Base-by-base conservation (phyloP, 30 jellyfish, hydroid and myxozoan species). In the Cassiopea xamachana region DNA sequence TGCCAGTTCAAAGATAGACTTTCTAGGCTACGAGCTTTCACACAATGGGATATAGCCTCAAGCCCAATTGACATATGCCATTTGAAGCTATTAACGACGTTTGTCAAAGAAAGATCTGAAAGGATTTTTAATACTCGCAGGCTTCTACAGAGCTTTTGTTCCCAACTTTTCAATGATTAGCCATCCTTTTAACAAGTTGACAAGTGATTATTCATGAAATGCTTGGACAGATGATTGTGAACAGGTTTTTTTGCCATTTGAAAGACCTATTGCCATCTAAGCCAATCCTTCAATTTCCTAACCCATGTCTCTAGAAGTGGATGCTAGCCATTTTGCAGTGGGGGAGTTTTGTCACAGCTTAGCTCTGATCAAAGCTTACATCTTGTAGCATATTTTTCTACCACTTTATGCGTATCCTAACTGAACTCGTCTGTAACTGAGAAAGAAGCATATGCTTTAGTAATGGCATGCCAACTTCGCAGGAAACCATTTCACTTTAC, bases 21-120 rank as follows among this genome's bases (percentile, higher is more conserved):
- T 84, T 84, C 55, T 84, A 45, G 85, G 92, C 43, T 84, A 67
- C 1, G 92, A 84, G 78, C 92, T 84, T 84, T 84, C 92, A 17
- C 18, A 8, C 48, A 46, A 84, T 15, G 92, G 92, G 2, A 47
- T 71, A 45, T 1, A 84, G 68, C 92, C 92, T 9, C 86, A 84
- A 49, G 69, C 71, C 7, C 92, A 69, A 45, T 70, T 84, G 70
- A 70, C 88, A 47, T 46, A 84, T 7, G 86, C 86, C 55, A 84
- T 84, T 27, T 0, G 74, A 45, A 48, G 17, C 16, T 70, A 45
- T 71, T 89, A 87, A 7, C 14, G 72, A 17, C 88, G 89, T 9
- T 18, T 4, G 18, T 17, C 86, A 9, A 84, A 70, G 88, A 84
- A 55, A 84, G 86, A 70, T 46, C 59, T 84, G 48, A 84, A 71